phyloP scores from a whole-genome alignment of 1,140 invertebrate genomes.

The Nylanderia fulva region DNA sequence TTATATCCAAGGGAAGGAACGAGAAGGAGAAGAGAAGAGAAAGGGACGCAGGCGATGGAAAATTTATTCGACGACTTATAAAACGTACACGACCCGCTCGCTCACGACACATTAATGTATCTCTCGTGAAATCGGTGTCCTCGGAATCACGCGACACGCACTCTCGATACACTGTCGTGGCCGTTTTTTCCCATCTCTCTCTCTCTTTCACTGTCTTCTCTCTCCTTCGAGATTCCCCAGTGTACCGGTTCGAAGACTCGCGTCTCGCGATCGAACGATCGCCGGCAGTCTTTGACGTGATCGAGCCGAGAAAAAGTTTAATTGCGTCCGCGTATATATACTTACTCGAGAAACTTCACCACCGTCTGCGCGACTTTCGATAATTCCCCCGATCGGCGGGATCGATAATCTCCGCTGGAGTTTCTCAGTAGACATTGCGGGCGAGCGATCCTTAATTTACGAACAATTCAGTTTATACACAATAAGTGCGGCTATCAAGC shows the following conservation, averaged over 20 bases:
- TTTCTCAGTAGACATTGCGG: not conserved
- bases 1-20: conserved; percentile 60
- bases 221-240: not conserved
- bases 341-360: not conserved
- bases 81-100: conserved; percentile 59
- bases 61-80: conserved; percentile 74
- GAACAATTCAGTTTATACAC: too few relatives aligned
- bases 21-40: conserved; percentile 1
- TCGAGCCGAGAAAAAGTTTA: conserved; percentile 56
- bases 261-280: conserved; percentile 44
- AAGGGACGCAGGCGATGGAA: conserved; percentile 53
- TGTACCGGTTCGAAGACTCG: conserved; percentile 67
- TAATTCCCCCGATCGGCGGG: conserved; percentile 8
- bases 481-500: conserved; percentile 39
- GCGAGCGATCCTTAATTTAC: conserved; percentile 17
- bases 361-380: conserved; percentile 31
- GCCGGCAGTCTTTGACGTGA: conserved; percentile 61
- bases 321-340: conserved; percentile 59
- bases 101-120: conserved; percentile 83
- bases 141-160: conserved; percentile 81
- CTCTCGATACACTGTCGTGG: conserved; percentile 70
- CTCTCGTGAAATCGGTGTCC: conserved; percentile 82
- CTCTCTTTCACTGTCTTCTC: too few relatives aligned
- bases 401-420: conserved; percentile 46
- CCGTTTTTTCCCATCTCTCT: conserved; percentile 43